Conservation (phyloP, 2,113 vertebrate genomes). For the Ageneiosus marmoratus region DNA sequence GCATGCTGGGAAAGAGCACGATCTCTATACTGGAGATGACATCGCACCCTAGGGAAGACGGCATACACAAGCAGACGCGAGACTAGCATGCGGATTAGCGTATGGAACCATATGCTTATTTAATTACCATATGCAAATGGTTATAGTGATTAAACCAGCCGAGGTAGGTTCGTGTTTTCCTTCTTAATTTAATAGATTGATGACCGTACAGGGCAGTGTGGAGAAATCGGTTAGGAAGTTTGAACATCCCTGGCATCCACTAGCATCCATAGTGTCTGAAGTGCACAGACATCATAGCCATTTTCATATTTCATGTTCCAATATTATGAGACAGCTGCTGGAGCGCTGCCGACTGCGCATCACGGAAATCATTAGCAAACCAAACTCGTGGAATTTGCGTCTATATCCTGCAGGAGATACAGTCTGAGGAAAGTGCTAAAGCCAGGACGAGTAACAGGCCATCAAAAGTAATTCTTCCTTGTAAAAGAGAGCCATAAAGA, state of each 20-base stretch:
- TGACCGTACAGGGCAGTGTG: neutral
- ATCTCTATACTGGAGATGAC: constrained; percentile 1
- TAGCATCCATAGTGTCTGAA: neutral
- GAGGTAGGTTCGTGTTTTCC: neutral
- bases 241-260: too few relatives aligned
- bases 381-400: neutral
- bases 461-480: neutral
- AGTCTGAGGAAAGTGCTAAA: neutral
- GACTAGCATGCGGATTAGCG: neutral
- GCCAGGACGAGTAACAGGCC: neutral
- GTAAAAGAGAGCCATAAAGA: constrained; percentile 17
- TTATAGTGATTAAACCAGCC: neutral
- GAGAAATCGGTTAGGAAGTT: neutral
- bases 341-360: neutral
- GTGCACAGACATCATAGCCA: neutral
- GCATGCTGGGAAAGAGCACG: neutral
- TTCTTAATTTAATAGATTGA: neutral
- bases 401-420: neutral
- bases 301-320: too few relatives aligned
- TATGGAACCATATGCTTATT: constrained; percentile 18
- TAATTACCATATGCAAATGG: constrained; percentile 10
- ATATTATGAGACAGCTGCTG: neutral
- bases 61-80: neutral
- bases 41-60: neutral
- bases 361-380: neutral